Evolutionary conservation across 2,797 vertebrate genomes (phyloP), one percentile per base, ranked within the genome.

Genomic region (Rhynchonycteris naso): DNA sequence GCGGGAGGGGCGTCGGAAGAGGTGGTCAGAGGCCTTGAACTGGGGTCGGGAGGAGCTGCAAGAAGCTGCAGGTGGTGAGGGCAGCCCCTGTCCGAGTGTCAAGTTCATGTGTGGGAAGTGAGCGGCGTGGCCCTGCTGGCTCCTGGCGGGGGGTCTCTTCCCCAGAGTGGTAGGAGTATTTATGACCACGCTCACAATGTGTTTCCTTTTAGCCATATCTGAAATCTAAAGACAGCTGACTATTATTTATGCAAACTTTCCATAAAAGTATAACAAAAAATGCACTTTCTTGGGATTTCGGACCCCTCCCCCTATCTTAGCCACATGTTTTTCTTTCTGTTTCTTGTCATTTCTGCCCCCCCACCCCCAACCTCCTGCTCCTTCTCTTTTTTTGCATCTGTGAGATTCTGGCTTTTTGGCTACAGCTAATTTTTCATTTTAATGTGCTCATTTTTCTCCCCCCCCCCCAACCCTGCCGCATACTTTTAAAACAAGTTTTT

Each of bases 181-280:
- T 76, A 80, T 13, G 91, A 71, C 43, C 4, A 0, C 0, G 2
- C 79, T 50, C 75, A 76, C 94, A 78, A 9, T 56, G 4, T 94
- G 96, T 93, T 96, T 96, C 93, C 79, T 96, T 90, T 96, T 89
- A 96, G 79, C 66, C 5, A 0, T 86, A 66, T 96, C 96, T 97
- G 58, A 90, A 88, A 96, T 92, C 94, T 94, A 71, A 89, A 93
- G 97, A 71, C 79, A 61, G 74, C 66, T 80, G 88, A 89, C 52
- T 66, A 13, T 93, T 84, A 86, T 95, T 96, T 92, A 94, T 88
- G 88, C 74, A 74, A 97, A 91, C 88, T 69, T 92, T 76, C 91
- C 92, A 90, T 63, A 69, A 76, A 97, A 91, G 52, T 86, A 54
- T 88, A 96, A 92, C 84, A 52, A 78, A 84, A 93, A 84, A 78